A percentile compares a stretch with the other conserved stretches of the same genome.
These are phyloP conservation scores for Dugesia japonica DNA, from an alignment of 2,888 invertebrate genomes.

Conservation along the genomic window DNA sequence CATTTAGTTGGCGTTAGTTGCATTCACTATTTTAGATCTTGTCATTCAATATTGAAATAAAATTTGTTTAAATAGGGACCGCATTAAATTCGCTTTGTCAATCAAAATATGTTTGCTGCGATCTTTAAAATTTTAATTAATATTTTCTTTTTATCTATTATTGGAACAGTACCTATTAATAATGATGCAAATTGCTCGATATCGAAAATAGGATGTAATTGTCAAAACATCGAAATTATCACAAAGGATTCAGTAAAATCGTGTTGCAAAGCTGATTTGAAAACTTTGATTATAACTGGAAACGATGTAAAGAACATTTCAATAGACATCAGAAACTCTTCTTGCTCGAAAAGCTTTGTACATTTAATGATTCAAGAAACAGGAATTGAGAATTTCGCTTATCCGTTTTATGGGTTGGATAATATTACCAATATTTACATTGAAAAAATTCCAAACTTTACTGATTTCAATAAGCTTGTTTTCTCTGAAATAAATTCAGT, in stretches of 20 bases:
- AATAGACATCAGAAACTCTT: background rate
- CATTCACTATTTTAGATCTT: background rate
- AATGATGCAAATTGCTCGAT: background rate
- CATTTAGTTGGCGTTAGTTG: background rate
- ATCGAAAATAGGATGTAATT: background rate
- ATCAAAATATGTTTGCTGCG: background rate
- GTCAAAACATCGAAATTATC: background rate
- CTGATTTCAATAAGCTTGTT: background rate
- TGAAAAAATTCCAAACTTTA: background rate
- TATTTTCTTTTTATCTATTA: background rate
- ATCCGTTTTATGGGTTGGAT: background rate
- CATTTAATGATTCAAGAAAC: background rate
- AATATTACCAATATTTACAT: background rate
- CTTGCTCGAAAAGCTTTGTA: background rate
- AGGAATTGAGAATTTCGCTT: background rate
- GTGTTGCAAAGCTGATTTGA: background rate
- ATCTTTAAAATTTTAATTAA: background rate
- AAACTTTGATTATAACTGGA: background rate
- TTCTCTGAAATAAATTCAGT: background rate
- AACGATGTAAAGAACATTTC: background rate
- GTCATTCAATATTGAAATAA: conserved; percentile 11
- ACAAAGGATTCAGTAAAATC: background rate
- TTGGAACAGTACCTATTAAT: background rate
- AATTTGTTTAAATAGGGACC: background rate
- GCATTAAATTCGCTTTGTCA: background rate